A percentile compares a stretch with the other conserved stretches of the same genome.
Evolutionary conservation across 2,797 vertebrate species (phyloP).

Genomic region (Sarcoramphus papa): DNA sequence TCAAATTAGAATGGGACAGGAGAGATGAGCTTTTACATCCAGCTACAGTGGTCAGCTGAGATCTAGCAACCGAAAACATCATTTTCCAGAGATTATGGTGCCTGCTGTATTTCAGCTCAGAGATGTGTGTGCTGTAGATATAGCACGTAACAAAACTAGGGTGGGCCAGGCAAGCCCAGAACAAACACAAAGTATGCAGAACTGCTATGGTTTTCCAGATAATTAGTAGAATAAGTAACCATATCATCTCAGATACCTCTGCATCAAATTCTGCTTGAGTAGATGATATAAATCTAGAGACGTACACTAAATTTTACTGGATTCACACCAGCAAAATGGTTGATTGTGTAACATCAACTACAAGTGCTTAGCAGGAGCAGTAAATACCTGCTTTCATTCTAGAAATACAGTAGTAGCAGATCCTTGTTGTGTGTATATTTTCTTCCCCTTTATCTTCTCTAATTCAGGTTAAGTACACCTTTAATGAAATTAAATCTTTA

Average conservation of each 20-base stretch:
- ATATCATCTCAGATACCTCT: neutral
- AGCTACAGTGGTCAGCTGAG: neutral
- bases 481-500: conserved; percentile 28
- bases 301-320: neutral
- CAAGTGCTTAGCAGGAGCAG: neutral
- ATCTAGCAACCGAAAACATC: accelerated
- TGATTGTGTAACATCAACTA: neutral
- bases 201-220: neutral
- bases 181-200: neutral
- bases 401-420: neutral
- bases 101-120: neutral
- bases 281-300: neutral
- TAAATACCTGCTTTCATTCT: neutral
- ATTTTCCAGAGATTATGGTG: neutral
- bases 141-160: neutral
- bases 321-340: neutral
- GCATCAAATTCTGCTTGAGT: neutral
- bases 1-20: neutral
- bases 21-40: neutral
- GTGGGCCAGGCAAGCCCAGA: neutral
- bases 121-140: neutral
- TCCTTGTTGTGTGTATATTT: neutral
- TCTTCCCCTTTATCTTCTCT: neutral
- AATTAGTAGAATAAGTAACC: neutral
- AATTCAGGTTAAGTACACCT: neutral